Evolutionary conservation across 1,140 invertebrate species (phyloP).

Genomic region (Diuraphis noxia): DNA sequence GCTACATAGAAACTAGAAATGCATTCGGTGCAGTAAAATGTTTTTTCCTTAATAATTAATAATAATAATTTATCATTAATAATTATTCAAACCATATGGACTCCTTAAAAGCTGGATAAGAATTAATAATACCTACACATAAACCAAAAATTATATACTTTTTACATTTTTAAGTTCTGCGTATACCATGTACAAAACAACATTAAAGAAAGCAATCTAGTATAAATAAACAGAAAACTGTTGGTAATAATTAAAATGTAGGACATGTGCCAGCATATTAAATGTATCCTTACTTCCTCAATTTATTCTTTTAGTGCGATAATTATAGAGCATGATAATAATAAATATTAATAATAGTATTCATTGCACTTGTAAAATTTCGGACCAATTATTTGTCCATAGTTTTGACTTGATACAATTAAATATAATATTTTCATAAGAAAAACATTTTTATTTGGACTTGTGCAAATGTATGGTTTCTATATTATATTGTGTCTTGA

Average conservation of each 20-base stretch:
- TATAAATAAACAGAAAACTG: conserved; percentile 6
- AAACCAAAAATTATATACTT: background rate
- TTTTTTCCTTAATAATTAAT: too few species aligned
- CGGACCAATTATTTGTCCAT: background rate
- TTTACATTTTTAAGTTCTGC: background rate
- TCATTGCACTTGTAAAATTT: background rate
- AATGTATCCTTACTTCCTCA: conserved; percentile 21
- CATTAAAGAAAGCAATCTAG: background rate
- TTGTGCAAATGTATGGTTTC: background rate
- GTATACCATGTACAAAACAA: background rate
- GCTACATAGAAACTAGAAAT: background rate
- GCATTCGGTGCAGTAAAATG: conserved; percentile 5
- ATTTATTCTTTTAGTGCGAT: background rate
- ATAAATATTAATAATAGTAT: background rate
- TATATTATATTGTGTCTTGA: background rate
- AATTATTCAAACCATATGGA: background rate
- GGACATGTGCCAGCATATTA: conserved; percentile 12
- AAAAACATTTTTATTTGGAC: background rate
- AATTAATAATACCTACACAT: background rate
- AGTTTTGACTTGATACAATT: background rate
- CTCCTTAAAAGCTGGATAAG: too few species aligned
- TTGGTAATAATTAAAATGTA: conserved; percentile 35
- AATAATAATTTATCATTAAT: too few species aligned
- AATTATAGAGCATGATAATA: background rate
- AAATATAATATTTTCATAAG: background rate